Evolutionary conservation across 1,140 invertebrate genomes (phyloP).

Genomic region (Caerostris extrusa): DNA sequence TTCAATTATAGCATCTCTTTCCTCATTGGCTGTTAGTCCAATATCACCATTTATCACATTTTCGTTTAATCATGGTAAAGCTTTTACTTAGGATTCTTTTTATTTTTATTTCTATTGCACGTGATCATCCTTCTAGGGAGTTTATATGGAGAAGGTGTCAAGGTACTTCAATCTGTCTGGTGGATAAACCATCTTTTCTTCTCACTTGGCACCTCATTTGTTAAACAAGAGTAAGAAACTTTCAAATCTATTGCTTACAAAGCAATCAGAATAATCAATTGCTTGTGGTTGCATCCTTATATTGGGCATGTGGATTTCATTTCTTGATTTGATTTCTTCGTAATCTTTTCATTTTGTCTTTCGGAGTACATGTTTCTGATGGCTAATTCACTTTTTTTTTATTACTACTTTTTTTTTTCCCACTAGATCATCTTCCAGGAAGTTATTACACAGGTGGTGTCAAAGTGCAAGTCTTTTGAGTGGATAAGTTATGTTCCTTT

Average conservation of each 20-base stretch:
- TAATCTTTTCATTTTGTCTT: background rate
- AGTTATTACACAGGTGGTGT: background rate
- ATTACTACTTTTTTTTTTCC: background rate
- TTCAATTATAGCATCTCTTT: constrained; percentile 69
- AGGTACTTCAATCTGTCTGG: constrained; percentile 6
- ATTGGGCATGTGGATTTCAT: background rate
- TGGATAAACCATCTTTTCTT: background rate
- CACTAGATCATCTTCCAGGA: constrained; percentile 23
- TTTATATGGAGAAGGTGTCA: constrained; percentile 9
- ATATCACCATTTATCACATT: constrained; percentile 51
- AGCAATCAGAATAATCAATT: constrained; percentile 15
- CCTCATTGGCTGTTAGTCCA: constrained; percentile 34
- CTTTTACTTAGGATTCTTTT: background rate
- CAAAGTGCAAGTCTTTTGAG: background rate
- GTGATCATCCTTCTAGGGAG: constrained; percentile 28
- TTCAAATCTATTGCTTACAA: background rate
- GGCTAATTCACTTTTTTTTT: background rate
- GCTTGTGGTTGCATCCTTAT: background rate
- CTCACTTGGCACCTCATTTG: constrained; percentile 25
- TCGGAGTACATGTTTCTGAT: background rate
- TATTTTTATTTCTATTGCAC: constrained; percentile 10
- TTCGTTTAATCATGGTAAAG: constrained; percentile 36
- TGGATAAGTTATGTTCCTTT: background rate
- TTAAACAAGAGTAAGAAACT: constrained; percentile 13
- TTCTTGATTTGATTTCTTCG: constrained; percentile 6